These are phyloP conservation scores for Solenodon paradoxus DNA, from an alignment of 2,113 vertebrate species.

Conservation along the genomic window DNA sequence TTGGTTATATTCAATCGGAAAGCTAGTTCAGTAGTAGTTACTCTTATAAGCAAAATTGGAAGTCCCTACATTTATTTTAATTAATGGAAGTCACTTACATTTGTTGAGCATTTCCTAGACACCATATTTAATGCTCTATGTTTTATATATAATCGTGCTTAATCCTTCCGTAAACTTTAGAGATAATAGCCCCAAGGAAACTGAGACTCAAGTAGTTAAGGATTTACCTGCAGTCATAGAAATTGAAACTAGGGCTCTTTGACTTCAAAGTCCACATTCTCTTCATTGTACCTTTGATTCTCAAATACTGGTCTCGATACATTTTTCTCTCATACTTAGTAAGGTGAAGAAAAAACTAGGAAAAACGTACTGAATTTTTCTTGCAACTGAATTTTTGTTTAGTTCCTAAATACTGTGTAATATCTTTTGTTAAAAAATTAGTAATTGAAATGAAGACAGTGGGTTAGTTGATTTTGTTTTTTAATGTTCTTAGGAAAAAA, in stretches of 20 bases:
- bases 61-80: neutral
- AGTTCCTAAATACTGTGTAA: neutral
- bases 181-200: neutral
- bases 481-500: neutral
- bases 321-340: neutral
- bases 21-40: neutral
- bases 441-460: neutral
- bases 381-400: neutral
- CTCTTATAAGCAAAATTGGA: neutral
- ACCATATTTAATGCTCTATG: neutral
- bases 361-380: neutral
- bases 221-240: neutral
- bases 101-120: neutral
- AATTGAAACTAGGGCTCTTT: neutral
- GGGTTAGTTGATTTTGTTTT: neutral
- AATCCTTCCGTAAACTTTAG: neutral
- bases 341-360: neutral
- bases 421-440: neutral
- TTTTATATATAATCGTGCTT: neutral
- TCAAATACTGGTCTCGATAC: neutral
- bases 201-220: neutral
- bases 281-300: neutral
- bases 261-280: neutral
- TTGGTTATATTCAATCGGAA: neutral
- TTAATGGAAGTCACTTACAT: neutral